phyloP scores from a whole-genome alignment of 2,797 vertebrate genomes.

The Alfaro cultratus region DNA sequence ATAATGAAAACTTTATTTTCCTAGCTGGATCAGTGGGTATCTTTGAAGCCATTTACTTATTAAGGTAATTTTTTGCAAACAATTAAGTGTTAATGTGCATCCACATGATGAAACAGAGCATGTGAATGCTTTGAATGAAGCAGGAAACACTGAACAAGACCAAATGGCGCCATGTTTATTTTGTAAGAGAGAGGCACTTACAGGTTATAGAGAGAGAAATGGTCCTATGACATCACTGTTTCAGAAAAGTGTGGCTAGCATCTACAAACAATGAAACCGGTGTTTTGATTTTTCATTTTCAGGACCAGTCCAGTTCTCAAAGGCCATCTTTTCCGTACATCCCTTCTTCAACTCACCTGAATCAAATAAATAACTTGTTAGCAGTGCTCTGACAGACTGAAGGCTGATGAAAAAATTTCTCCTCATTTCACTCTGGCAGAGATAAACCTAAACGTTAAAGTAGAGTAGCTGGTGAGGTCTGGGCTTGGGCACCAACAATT shows the following conservation, averaged over 20 bases:
- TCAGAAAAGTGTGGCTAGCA: no score
- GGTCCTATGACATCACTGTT: no score
- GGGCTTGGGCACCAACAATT: neutral
- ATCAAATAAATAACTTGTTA: neutral
- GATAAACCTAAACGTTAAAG: neutral
- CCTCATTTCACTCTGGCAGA: neutral
- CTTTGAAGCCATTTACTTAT: neutral
- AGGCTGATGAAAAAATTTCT: neutral
- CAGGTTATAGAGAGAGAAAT: no score
- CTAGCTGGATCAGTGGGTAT: neutral
- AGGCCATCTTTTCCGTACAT: neutral
- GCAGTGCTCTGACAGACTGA: neutral
- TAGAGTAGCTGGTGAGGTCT: neutral
- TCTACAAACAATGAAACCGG: no score
- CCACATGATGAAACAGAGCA: no score
- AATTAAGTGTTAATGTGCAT: no score
- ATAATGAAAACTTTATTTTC: neutral
- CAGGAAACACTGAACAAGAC: no score
- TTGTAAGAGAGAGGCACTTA: no score
- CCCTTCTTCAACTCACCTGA: neutral
- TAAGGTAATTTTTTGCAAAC: neutral
- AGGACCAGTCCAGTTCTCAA: neutral
- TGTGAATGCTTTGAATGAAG: no score
- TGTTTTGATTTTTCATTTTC: no score
- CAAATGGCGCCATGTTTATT: no score